Percentiles rank a stretch among this genome's conserved stretches.
These are phyloP conservation scores for Gorsachius goisagi DNA, from an alignment of 2,113 vertebrate genomes.

Conservation along the genomic window DNA sequence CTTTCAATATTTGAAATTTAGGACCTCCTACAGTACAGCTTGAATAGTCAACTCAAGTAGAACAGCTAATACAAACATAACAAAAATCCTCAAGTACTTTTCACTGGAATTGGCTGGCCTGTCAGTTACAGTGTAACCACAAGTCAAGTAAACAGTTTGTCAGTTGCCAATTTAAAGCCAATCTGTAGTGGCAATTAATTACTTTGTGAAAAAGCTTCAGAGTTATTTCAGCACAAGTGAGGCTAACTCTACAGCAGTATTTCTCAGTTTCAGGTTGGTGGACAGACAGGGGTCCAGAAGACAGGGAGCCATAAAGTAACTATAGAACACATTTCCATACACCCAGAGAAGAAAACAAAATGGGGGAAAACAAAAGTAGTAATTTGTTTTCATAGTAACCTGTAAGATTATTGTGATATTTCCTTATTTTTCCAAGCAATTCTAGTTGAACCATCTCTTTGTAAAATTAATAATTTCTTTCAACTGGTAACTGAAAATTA, in stretches of 20 bases:
- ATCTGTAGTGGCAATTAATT: background rate
- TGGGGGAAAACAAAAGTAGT: background rate
- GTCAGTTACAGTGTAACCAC: background rate
- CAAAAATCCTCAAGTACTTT: background rate
- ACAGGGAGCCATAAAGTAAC: background rate
- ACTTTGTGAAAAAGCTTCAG: background rate
- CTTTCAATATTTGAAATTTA: background rate
- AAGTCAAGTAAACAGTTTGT: background rate
- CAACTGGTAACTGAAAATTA: background rate
- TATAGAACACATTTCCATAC: background rate
- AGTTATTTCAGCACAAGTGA: background rate
- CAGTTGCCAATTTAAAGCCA: background rate
- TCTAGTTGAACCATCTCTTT: background rate
- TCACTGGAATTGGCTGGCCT: background rate
- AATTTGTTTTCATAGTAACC: background rate
- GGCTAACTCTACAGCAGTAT: background rate
- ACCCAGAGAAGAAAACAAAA: background rate
- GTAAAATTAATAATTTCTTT: background rate
- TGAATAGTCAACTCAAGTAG: background rate
- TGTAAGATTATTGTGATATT: background rate
- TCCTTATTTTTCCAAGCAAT: background rate
- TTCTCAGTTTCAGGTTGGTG: background rate
- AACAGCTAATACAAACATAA: too few species aligned
- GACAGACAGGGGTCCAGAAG: background rate
- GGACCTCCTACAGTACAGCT: background rate